Conservation (phyloP, 2,888 invertebrate species). For the Cheilosia urbana region DNA sequence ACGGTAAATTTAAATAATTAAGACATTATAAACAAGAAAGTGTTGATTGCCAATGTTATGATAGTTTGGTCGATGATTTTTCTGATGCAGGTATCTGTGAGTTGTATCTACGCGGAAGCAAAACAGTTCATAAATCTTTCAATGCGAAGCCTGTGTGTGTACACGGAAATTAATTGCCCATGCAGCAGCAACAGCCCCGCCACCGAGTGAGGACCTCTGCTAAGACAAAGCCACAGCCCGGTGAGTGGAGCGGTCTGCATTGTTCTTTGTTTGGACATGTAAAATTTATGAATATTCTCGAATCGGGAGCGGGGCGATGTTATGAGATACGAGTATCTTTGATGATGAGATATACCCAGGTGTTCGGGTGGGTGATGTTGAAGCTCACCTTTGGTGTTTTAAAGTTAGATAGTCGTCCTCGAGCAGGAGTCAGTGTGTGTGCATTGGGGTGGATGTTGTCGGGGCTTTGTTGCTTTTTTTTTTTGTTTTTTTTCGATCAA, state of each 20-base stretch:
- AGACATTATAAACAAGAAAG: slow-evolving; percentile 74
- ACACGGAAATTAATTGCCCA: slow-evolving; percentile 75
- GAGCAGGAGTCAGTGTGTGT: background rate
- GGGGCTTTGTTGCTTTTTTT: slow-evolving; percentile 26
- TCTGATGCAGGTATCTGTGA: slow-evolving; percentile 53
- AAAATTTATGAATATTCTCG: slow-evolving; percentile 73
- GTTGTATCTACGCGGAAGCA: slow-evolving; percentile 74
- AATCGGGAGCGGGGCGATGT: slow-evolving; percentile 49
- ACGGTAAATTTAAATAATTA: slow-evolving; percentile 71
- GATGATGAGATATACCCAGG: slow-evolving; percentile 43
- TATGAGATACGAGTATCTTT: slow-evolving; percentile 53
- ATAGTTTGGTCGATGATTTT: slow-evolving; percentile 71
- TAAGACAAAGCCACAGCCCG: slow-evolving; percentile 56
- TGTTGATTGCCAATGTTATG: slow-evolving; percentile 75
- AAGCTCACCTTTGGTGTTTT: slow-evolving; percentile 71
- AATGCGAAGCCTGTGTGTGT: slow-evolving; percentile 66
- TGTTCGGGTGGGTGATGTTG: slow-evolving; percentile 68
- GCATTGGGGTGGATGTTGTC: slow-evolving; percentile 29
- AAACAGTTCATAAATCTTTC: slow-evolving; percentile 75
- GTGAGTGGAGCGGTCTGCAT: slow-evolving; percentile 52
- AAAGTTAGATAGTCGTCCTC: slow-evolving; percentile 45
- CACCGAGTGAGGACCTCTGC: slow-evolving; percentile 33
- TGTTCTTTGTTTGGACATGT: slow-evolving; percentile 74
- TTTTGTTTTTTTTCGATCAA: slow-evolving; percentile 18
- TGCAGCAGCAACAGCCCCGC: slow-evolving; percentile 33